Base-by-base conservation (phyloP, 2,113 vertebrate genomes). In the Ranitomeya variabilis region DNA sequence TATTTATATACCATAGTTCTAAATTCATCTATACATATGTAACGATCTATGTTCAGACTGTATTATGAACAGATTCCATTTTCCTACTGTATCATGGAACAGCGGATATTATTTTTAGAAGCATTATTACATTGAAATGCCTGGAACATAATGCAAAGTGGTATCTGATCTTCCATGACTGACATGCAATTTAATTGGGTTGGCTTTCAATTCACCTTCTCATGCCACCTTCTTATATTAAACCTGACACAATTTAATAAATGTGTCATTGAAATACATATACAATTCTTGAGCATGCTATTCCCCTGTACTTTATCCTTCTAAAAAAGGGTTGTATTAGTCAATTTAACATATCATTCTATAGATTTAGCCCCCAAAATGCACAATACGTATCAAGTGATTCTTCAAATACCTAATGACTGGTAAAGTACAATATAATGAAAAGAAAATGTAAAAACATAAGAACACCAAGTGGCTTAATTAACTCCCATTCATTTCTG, bases 111-210 rank as follows among this genome's bases (percentile, higher is more conserved):
- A 85, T 85, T 71, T 85, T 85, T 85, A 85, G 67, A 55, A 73
- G 13, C 52, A 45, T 19, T 74, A 76, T 59, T 74, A 85, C 67
- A 85, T 21, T 74, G 60, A 55, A 83, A 83, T 83, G 62, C 69
- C 81, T 77, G 37, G 11, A 86, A 69, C 51, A 80, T 87, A 80
- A 87, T 80, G n/a, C 62, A 37, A 59, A 69, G 21, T 62, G 23
- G 45, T 87, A 87, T 87, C 86, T 87, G 76, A 87, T 87, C 45
- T 67, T 66, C 23, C 10, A 55, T 87, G 86, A 87, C n/a, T 87
- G 86, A 87, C 86, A 69, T 80, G 9, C 86, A 67, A 80, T 80
- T 87, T 80, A 87, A 87, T 87, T 87, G 77, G 60, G 76, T 80
- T 87, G 76, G 77, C 86, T 80, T 87, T 69, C 60, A 64, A 87